Conservation (phyloP, 2,113 vertebrate genomes). For the Xyrauchen texanus region DNA sequence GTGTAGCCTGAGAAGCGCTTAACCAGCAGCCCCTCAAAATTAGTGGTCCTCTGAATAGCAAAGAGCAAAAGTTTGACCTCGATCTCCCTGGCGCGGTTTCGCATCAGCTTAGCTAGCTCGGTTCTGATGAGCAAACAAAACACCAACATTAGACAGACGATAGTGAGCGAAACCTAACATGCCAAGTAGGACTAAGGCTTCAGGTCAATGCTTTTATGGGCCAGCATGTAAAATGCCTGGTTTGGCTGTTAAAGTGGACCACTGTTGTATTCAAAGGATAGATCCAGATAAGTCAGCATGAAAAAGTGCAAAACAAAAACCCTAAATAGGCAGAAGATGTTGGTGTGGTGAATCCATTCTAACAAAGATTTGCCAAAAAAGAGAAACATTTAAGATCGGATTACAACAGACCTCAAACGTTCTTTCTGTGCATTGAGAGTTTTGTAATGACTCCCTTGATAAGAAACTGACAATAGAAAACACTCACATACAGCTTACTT, state of each 20-base stretch:
- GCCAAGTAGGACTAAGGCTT: neutral
- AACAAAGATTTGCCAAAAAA: neutral
- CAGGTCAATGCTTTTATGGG: slow-evolving; percentile 34
- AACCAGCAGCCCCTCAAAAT: slow-evolving; percentile 94
- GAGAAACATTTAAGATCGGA: neutral
- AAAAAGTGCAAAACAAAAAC: neutral
- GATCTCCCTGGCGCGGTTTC: slow-evolving; percentile 92
- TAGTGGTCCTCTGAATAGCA: slow-evolving; percentile 97
- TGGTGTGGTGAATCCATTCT: slow-evolving; percentile 3
- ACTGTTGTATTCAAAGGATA: slow-evolving; percentile 24
- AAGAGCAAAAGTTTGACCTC: slow-evolving; percentile 97
- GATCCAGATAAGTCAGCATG: neutral
- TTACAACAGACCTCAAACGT: slow-evolving; percentile 13
- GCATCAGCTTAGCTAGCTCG: slow-evolving; percentile 95
- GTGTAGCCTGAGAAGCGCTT: slow-evolving; percentile 96
- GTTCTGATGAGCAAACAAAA: slow-evolving; percentile 70
- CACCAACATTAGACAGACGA: slow-evolving; percentile 35
- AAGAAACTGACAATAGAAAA: neutral
- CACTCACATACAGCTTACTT: slow-evolving; percentile 10
- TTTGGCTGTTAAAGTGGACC: slow-evolving; percentile 28
- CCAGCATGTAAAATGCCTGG: slow-evolving; percentile 17
- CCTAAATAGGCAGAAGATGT: neutral
- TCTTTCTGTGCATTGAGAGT: slow-evolving; percentile 30
- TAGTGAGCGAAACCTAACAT: slow-evolving; percentile 43
- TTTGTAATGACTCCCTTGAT: slow-evolving; percentile 20